phyloP scores from a whole-genome alignment of 92 coral and sea anemone genomes.

The Zoanthus sociatus region DNA sequence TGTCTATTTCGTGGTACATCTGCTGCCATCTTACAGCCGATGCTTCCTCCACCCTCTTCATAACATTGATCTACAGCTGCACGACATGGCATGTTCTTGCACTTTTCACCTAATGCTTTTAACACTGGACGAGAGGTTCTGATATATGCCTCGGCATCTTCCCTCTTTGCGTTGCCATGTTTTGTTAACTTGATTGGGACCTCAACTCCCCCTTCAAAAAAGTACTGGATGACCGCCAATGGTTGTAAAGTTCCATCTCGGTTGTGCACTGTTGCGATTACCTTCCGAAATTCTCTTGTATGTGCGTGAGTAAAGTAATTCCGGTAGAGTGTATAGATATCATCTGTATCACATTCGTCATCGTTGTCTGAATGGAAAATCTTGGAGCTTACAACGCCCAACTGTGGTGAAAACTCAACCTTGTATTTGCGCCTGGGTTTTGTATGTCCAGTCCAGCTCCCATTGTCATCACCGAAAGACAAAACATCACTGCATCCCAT shows the following conservation, averaged over 20 bases:
- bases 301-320: conserved; percentile 62
- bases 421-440: conserved; percentile 39
- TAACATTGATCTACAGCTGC: conserved; percentile 63
- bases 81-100: conserved; percentile 42
- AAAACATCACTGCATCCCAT: conserved; percentile 36
- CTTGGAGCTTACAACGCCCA: not conserved
- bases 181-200: conserved; percentile 59
- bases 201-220: conserved; percentile 64
- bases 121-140: conserved; percentile 65
- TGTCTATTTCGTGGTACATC: conserved; percentile 65
- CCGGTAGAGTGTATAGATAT: not conserved
- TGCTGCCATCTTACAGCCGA: conserved; percentile 52
- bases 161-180: conserved; percentile 64
- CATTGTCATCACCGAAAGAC: conserved; percentile 49
- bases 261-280: conserved; percentile 63
- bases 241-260: conserved; percentile 45
- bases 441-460: conserved; percentile 40
- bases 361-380: not conserved
- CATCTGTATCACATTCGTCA: not conserved
- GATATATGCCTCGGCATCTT: conserved; percentile 62
- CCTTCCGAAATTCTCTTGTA: conserved; percentile 57
- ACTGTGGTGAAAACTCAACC: not conserved
- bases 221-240: conserved; percentile 57
- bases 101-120: conserved; percentile 44
- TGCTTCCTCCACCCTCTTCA: conserved; percentile 62